Evolutionary conservation across 2,888 invertebrate genomes (phyloP).

Genomic region (Fabriciana adippe): DNA sequence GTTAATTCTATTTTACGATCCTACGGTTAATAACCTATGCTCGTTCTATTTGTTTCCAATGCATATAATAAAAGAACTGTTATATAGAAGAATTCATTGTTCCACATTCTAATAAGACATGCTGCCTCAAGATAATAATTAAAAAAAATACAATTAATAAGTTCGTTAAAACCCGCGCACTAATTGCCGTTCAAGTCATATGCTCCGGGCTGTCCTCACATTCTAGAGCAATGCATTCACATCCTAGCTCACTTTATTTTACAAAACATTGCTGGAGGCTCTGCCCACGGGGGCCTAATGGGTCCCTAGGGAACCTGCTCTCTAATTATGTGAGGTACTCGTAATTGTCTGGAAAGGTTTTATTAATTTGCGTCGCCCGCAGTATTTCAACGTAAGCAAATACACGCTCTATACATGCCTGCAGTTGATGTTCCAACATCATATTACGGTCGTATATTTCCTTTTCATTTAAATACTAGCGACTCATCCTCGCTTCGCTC

Average conservation of each 20-base stretch:
- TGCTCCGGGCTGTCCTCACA: conserved; percentile 37
- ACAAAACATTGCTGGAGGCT: conserved; percentile 33
- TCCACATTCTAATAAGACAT: conserved; percentile 61
- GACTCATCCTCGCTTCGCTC: too few species aligned
- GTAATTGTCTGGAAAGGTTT: conserved; percentile 38
- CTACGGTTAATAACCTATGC: conserved; percentile 21
- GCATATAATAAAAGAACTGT: conserved; percentile 60
- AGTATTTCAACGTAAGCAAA: conserved; percentile 35
- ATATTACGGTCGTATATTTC: conserved; percentile 22
- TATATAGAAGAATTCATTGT: conserved; percentile 46
- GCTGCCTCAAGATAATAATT: conserved; percentile 54
- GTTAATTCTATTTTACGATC: conserved; percentile 24
- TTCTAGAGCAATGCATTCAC: conserved; percentile 38
- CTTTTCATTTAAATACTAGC: background rate
- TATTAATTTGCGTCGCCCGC: conserved; percentile 36
- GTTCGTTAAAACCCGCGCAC: conserved; percentile 42
- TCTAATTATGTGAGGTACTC: conserved; percentile 37
- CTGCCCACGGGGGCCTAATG: conserved; percentile 36
- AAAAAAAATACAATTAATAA: conserved; percentile 53
- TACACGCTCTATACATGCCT: conserved; percentile 25
- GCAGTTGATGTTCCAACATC: conserved; percentile 17
- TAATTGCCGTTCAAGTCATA: conserved; percentile 41
- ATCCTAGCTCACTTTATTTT: conserved; percentile 37
- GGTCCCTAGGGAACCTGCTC: conserved; percentile 38
- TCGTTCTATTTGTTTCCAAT: conserved; percentile 26